phyloP scores from a whole-genome alignment of 2,113 vertebrate genomes.

The Oncorhynchus nerka region DNA sequence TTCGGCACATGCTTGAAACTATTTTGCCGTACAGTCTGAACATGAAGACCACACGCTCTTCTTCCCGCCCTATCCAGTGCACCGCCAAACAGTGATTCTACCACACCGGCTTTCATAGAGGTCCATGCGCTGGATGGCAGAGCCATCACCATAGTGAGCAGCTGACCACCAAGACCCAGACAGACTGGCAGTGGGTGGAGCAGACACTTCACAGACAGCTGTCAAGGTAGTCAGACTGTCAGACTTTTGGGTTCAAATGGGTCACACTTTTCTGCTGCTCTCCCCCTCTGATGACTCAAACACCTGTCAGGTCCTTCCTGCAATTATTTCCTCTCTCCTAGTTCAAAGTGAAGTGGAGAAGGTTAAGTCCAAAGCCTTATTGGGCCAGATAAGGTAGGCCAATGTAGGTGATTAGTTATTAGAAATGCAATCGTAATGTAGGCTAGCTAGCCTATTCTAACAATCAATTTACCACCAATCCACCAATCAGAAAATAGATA shows the following conservation, averaged over 20 bases:
- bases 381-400: background rate
- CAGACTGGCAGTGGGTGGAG: constrained; percentile 62
- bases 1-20: background rate
- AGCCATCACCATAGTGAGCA: constrained; percentile 54
- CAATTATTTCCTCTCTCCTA: constrained; percentile 56
- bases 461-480: background rate
- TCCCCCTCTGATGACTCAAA: constrained; percentile 46
- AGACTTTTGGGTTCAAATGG: constrained; percentile 48
- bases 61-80: background rate
- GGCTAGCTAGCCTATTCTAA: background rate
- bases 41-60: background rate
- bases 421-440: too few relatives aligned
- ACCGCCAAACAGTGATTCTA: background rate
- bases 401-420: background rate
- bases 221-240: constrained; percentile 57
- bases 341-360: constrained; percentile 54
- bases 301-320: constrained; percentile 56
- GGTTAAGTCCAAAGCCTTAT: constrained; percentile 8
- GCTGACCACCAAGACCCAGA: constrained; percentile 39
- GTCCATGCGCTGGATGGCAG: constrained; percentile 36
- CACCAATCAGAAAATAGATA: background rate
- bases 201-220: constrained; percentile 54
- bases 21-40: background rate
- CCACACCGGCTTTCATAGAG: constrained; percentile 41
- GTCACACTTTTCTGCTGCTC: constrained; percentile 50